A percentile compares a stretch with the other conserved stretches of the same genome.
Evolutionary conservation across 1,140 invertebrate genomes (phyloP).

Genomic region (Lasaia peninsularis): DNA sequence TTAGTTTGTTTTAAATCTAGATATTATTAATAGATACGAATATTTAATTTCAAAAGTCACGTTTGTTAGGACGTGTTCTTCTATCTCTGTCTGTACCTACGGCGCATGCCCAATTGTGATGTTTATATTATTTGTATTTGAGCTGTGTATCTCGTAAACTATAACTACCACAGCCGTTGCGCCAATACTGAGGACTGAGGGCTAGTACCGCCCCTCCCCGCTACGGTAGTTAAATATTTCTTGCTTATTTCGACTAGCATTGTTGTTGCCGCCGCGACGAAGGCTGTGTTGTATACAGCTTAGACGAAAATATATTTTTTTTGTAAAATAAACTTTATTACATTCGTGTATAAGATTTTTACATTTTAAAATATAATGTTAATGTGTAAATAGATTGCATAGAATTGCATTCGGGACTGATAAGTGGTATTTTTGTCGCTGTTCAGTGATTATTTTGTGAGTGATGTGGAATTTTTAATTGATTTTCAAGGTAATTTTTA

Average conservation of each 20-base stretch:
- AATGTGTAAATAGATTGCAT: slow-evolving; percentile 71
- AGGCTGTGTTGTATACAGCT: slow-evolving; percentile 72
- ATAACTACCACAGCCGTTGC: slow-evolving; percentile 77
- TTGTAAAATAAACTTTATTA: slow-evolving; percentile 14
- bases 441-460: slow-evolving; percentile 56
- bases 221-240: slow-evolving; percentile 78
- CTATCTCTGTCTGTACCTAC: slow-evolving; percentile 58
- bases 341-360: slow-evolving; percentile 24
- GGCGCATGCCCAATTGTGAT: slow-evolving; percentile 72
- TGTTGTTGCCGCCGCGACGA: slow-evolving; percentile 73
- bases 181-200: slow-evolving; percentile 74
- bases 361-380: slow-evolving; percentile 48
- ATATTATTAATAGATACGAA: slow-evolving; percentile 10
- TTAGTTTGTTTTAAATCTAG: slow-evolving; percentile 39
- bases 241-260: slow-evolving; percentile 79
- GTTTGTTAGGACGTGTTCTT: slow-evolving; percentile 16
- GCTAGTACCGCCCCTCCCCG: slow-evolving; percentile 64
- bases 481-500: slow-evolving; percentile 28
- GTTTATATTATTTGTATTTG: slow-evolving; percentile 80
- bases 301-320: slow-evolving; percentile 60
- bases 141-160: slow-evolving; percentile 79
- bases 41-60: slow-evolving; percentile 5
- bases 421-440: slow-evolving; percentile 68
- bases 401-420: slow-evolving; percentile 61
- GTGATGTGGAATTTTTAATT: slow-evolving; percentile 36